Base-by-base conservation (phyloP, 2,888 invertebrate species). In the Troides helena region DNA sequence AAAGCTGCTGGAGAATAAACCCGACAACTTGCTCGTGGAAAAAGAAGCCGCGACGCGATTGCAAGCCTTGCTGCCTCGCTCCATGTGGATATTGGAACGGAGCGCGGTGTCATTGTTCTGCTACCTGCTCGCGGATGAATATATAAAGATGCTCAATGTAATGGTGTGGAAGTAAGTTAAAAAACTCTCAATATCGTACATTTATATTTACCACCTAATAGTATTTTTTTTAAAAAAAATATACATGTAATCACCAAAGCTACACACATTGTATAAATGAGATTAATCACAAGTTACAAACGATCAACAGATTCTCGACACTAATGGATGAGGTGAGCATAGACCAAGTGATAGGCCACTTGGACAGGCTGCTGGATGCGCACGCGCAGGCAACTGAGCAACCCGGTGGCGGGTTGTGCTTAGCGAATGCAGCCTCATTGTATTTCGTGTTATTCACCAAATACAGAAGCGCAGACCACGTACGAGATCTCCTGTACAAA, bases 101-200 rank as follows among this genome's bases (percentile, higher is more conserved):
- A 75, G 75, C 14, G 56, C 65, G 1, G 72, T 69, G 0, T 36
- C 39, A 0, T 62, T 1, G 2, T 85, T 85, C 0, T 90, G 90
- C 72, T 89, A 85, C 68, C 43, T 85, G 7, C 71, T 89, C 4
- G 79, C 82, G 0, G 87, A 89, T 69, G 87, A 89, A 56, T 87
- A 85, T 69, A 72, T 83, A 3, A 83, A 85, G 65, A 74, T 89
- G 67, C 21, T 88, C 46, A 83, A 86, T 68, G 72, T 86, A n/a
- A 61, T 88, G 8, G 21, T 87, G 2, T 81, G 81, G 79, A 86
- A 80, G 90, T 90, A 67, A 77, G 81, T 53, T 39, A 8, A 39
- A 10, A 39, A 39, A 39, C 8, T 0, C 39, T 39, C 30, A 30
- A 5, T 30, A 0, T 30, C 5, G 30, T 30, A 30, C 30, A 30